Evolutionary conservation across 2,113 vertebrate species (phyloP), one percentile per base, ranked within the genome.

Genomic region (Epinephelus moara): DNA sequence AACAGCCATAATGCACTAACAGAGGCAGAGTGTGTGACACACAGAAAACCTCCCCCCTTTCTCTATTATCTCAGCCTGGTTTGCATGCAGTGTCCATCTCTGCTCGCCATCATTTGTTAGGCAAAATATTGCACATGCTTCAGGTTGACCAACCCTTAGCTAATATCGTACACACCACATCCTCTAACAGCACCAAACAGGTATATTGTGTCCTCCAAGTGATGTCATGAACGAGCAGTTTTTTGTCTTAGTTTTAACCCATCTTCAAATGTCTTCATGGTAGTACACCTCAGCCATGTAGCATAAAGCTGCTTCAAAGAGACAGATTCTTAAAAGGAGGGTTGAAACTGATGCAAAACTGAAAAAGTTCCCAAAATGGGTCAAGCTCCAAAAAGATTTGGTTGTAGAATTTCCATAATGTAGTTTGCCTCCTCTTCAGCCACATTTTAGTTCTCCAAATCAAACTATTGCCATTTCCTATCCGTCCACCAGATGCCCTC

Each of bases 21-120:
- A n/a, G 33, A 50, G 33, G 27, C n/a, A 30, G 69, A 42, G 60
- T 70, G 77, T 78, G 61, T 71, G 75, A 62, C 53, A 59, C 42
- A 75, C 33, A 67, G 42, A 60, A 69, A 71, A 78, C 80, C 27
- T 27, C 27, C 27, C 27, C 27, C 27, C 27, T 4, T 27, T 27
- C 33, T 77, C 33, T n/a, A 85, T 78, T 64, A 87, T 67, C 81
- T 79, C 42, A 70, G 53, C 37, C 84, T 89, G 5, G 57, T 94
- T 95, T 95, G 92, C 90, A 91, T 94, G 45, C 59, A 27, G 66
- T 13, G 73, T 81, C 82, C 60, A 8, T 70, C 81, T 42, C 81
- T 87, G 85, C 88, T 70, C 18, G 21, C 76, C 77, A 64, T 84
- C 42, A 89, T 94, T 95, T 95, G 91, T 81, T 90, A 92, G 80